Evolutionary conservation across 2,797 vertebrate genomes (phyloP).

Genomic region (Dryobates pubescens): DNA sequence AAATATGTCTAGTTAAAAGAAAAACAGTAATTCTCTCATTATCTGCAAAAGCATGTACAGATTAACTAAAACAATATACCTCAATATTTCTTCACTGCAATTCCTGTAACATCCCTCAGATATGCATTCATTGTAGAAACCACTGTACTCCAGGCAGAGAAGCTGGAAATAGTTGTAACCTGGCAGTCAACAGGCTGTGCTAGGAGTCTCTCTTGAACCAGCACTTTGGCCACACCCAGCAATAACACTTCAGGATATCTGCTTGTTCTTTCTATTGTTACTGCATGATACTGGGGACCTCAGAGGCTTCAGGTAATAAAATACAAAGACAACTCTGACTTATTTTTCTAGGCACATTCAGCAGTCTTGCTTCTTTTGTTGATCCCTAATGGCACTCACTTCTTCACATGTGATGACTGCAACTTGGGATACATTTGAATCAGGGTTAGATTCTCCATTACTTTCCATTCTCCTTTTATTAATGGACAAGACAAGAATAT

Average conservation of each 20-base stretch:
- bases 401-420: neutral
- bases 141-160: neutral
- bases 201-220: neutral
- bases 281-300: neutral
- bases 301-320: neutral
- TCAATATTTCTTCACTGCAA: neutral
- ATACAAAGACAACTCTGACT: neutral
- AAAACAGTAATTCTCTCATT: neutral
- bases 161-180: neutral
- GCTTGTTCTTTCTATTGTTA: neutral
- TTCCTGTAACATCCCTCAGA: neutral
- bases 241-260: neutral
- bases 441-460: constrained; percentile 48
- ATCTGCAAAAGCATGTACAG: neutral
- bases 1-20: neutral
- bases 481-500: neutral
- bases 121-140: neutral
- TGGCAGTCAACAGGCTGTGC: neutral
- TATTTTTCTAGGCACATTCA: neutral
- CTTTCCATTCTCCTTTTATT: constrained; percentile 15
- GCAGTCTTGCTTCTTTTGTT: neutral
- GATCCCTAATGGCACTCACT: neutral
- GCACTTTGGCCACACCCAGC: neutral
- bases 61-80: neutral
- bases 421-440: neutral